Percentiles rank a stretch among this genome's conserved stretches.
Conservation (phyloP, 2,113 vertebrate genomes). For the Laticauda colubrina region DNA sequence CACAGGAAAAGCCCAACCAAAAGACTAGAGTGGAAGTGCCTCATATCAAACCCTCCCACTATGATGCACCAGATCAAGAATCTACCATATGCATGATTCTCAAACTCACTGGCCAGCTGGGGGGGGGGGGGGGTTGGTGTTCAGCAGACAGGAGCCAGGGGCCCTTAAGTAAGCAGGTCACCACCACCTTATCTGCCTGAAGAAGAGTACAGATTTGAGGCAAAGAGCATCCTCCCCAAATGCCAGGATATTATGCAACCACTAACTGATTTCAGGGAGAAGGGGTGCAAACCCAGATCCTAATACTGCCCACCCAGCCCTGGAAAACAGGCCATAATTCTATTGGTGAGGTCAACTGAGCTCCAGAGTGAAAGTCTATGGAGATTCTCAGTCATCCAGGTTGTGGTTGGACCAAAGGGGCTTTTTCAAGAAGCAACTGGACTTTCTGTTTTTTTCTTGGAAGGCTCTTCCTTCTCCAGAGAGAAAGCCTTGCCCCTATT, state of each 20-base stretch:
- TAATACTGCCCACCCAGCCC: not conserved
- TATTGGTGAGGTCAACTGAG: not conserved
- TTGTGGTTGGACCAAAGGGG: no score
- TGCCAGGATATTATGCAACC: not conserved
- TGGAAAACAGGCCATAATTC: not conserved
- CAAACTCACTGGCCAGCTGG: not conserved
- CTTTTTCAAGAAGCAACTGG: no score
- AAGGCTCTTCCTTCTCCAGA: not conserved
- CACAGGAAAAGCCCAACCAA: not conserved
- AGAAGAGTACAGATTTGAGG: not conserved
- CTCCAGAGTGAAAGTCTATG: not conserved
- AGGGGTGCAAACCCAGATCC: not conserved
- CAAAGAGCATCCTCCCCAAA: not conserved
- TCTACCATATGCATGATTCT: not conserved
- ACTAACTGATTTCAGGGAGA: not conserved
- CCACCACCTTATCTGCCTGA: not conserved
- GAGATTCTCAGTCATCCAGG: no score
- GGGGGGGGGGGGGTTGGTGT: no score
- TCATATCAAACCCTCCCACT: not conserved
- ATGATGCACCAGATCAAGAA: not conserved
- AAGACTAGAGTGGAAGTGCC: not conserved
- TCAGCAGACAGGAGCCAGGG: not conserved
- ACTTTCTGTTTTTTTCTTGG: no score
- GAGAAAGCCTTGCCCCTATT: not conserved
- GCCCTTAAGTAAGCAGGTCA: not conserved